A percentile compares a stretch with the other conserved stretches of the same genome.
These are phyloP conservation scores for Nomada hirtipes DNA, from an alignment of 2,888 invertebrate species.

Conservation along the genomic window DNA sequence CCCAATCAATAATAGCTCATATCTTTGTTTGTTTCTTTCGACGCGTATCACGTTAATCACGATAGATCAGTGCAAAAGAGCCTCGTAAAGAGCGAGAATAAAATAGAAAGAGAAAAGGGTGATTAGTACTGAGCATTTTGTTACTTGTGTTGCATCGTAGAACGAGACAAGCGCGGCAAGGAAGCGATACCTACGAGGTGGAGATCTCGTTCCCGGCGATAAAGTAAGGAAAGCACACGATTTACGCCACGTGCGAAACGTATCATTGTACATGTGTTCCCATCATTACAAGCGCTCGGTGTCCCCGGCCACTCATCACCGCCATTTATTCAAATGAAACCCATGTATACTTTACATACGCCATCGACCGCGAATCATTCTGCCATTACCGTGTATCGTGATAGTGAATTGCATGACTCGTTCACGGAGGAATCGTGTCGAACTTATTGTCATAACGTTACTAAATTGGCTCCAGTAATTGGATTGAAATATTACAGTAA, in stretches of 20 bases:
- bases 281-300: constrained; percentile 49
- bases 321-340: constrained; percentile 13
- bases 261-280: constrained; percentile 54
- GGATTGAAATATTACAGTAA: background rate
- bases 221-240: constrained; percentile 88
- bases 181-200: constrained; percentile 95
- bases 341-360: background rate
- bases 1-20: background rate
- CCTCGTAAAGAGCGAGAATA: constrained; percentile 10
- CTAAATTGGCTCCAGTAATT: constrained; percentile 13
- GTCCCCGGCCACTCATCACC: constrained; percentile 47
- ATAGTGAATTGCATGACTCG: constrained; percentile 40
- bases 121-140: constrained; percentile 65
- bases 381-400: background rate
- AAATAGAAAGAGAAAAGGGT: background rate
- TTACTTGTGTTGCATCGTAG: constrained; percentile 87
- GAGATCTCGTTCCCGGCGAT: constrained; percentile 96
- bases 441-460: constrained; percentile 20
- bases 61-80: background rate
- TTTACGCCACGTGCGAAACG: constrained; percentile 55
- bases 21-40: background rate
- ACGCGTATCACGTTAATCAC: background rate
- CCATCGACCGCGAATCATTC: background rate
- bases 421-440: constrained; percentile 27
- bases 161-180: constrained; percentile 93